Conservation (phyloP, 2,797 vertebrate genomes). For the Lutjanus argentimaculatus region DNA sequence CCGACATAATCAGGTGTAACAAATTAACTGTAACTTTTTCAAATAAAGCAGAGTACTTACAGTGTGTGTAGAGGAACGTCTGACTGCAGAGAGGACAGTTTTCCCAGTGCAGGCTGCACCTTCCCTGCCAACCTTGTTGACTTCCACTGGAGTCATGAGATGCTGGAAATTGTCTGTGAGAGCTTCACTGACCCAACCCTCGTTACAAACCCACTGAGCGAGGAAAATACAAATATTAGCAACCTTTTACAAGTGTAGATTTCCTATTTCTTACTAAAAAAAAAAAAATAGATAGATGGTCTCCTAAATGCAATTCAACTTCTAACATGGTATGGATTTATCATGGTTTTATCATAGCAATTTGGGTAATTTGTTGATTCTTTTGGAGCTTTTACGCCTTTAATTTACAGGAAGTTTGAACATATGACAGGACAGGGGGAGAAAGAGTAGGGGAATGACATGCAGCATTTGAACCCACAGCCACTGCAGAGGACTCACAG, state of each 20-base stretch:
- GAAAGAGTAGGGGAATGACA: too few species aligned
- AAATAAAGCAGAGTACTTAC: conserved; percentile 45
- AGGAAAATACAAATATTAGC: neutral
- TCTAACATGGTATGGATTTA: neutral
- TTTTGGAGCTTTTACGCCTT: too few species aligned
- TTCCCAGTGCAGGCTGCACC: neutral
- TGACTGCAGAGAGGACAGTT: conserved; percentile 4
- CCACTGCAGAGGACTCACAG: too few species aligned
- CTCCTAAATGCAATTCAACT: neutral
- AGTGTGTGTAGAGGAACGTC: neutral
- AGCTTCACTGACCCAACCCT: conserved; percentile 24
- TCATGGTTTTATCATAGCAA: neutral
- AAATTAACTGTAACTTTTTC: neutral
- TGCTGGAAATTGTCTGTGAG: neutral
- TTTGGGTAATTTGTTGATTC: neutral
- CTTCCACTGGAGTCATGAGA: conserved; percentile 48
- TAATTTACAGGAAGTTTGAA: too few species aligned
- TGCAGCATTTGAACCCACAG: too few species aligned
- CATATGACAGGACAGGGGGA: too few species aligned
- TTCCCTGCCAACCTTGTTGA: conserved; percentile 25
- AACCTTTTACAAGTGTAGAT: neutral
- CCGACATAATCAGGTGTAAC: neutral
- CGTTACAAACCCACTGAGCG: neutral
- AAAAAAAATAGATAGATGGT: neutral
- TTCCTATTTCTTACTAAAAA: neutral